Conservation (phyloP, 2,797 vertebrate genomes). For the Coranthus polyacanthus region DNA sequence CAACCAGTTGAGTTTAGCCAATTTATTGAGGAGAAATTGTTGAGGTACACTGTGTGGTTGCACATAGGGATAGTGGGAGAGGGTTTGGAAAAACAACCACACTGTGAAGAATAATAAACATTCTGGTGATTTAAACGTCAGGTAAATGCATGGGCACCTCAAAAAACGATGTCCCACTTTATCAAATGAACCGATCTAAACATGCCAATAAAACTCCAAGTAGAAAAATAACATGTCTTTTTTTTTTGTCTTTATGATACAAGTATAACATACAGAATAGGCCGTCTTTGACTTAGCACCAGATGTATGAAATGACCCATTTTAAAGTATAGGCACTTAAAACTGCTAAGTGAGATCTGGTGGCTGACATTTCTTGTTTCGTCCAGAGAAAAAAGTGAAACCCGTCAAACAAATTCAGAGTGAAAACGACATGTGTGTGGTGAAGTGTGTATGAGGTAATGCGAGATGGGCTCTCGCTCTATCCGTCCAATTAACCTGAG, state of each 20-base stretch:
- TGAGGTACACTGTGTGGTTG: constrained; percentile 90
- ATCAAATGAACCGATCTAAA: constrained; percentile 60
- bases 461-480: constrained; percentile 84
- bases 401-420: constrained; percentile 74
- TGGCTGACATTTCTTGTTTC: constrained; percentile 41
- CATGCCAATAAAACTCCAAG: constrained; percentile 40
- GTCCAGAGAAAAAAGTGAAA: constrained; percentile 62
- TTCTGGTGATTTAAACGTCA: constrained; percentile 58
- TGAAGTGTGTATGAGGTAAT: constrained; percentile 92
- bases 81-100: constrained; percentile 65
- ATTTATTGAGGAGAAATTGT: constrained; percentile 89
- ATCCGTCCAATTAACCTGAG: constrained; percentile 94
- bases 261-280: constrained; percentile 50
- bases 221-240: constrained; percentile 21
- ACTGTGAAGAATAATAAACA: constrained; percentile 65
- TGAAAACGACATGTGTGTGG: constrained; percentile 62
- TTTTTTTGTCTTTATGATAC: constrained; percentile 61
- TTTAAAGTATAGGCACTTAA: constrained; percentile 62
- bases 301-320: constrained; percentile 55
- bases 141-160: constrained; percentile 68
- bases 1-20: constrained; percentile 81
- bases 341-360: constrained; percentile 57
- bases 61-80: constrained; percentile 47
- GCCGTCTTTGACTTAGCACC: constrained; percentile 64
- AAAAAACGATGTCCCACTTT: constrained; percentile 60